phyloP scores from a whole-genome alignment of 1,140 invertebrate genomes.

The Heterodera schachtii region DNA sequence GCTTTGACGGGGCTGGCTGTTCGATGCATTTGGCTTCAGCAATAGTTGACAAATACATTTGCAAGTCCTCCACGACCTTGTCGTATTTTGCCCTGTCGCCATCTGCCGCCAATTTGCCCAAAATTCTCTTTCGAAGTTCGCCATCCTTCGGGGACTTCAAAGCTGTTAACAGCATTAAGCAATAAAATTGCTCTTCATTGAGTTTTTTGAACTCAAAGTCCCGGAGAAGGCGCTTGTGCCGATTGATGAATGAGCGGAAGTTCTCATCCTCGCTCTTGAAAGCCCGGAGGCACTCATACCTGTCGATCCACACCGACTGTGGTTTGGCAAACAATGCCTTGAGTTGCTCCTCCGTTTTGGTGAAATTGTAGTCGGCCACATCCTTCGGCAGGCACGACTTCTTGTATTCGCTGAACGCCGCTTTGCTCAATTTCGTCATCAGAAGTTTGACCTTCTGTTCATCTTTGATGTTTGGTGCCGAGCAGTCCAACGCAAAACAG shows the following conservation, averaged over 20 bases:
- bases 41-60: background rate
- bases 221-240: background rate
- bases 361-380: background rate
- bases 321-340: background rate
- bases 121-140: no score
- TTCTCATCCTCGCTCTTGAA: background rate
- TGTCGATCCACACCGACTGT: background rate
- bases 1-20: background rate
- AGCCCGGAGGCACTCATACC: background rate
- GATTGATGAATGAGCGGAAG: no score
- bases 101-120: background rate
- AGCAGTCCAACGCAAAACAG: background rate
- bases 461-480: background rate
- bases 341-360: background rate
- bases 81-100: background rate
- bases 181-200: no score
- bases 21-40: background rate
- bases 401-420: no score
- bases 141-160: no score
- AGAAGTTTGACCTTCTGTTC: background rate
- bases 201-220: background rate
- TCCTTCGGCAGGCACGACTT: background rate
- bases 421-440: background rate
- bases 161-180: no score
- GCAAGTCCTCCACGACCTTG: background rate